These are phyloP conservation scores for Macrostomum cliftonense DNA, from an alignment of 2,888 invertebrate species.

Conservation along the genomic window DNA sequence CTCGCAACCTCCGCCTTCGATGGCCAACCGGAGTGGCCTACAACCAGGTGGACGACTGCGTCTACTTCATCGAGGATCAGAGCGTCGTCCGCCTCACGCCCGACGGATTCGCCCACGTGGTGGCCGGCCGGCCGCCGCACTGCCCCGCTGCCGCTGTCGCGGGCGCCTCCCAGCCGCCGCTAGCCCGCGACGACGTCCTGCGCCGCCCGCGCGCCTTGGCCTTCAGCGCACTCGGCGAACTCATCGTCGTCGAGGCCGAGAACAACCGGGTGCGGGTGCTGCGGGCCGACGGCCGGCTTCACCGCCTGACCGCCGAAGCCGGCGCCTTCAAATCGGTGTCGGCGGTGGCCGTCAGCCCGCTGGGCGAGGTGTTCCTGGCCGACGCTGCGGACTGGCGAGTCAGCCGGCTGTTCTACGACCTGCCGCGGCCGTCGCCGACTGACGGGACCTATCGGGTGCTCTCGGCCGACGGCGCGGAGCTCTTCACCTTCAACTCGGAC, in stretches of 20 bases:
- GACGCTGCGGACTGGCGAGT: not conserved
- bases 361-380: not conserved
- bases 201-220: not conserved
- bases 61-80: slow-evolving; percentile 4
- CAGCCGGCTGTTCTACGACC: not conserved
- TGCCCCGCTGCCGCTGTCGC: slow-evolving; percentile 2
- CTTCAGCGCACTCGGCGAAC: slow-evolving; percentile 48
- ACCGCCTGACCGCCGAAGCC: not conserved
- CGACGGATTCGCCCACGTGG: slow-evolving; percentile 42
- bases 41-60: slow-evolving; percentile 3
- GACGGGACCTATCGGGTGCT: slow-evolving; percentile 60
- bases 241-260: slow-evolving; percentile 76
- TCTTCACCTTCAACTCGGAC: slow-evolving; percentile 47
- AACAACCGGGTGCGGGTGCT: slow-evolving; percentile 25
- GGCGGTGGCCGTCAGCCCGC: slow-evolving; percentile 17
- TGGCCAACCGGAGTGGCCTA: slow-evolving; percentile 5
- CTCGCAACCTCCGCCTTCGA: not conserved
- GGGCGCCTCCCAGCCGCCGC: not conserved
- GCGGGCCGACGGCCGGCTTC: not conserved
- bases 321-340: slow-evolving; percentile 43
- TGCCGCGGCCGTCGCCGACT: slow-evolving; percentile 1
- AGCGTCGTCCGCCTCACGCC: slow-evolving; percentile 3
- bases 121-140: slow-evolving; percentile 41
- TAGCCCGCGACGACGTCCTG: not conserved
- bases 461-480: slow-evolving; percentile 74